Evolutionary conservation across 2,797 vertebrate genomes (phyloP), one percentile per base, ranked within the genome.

Genomic region (Pteropus rufus): DNA sequence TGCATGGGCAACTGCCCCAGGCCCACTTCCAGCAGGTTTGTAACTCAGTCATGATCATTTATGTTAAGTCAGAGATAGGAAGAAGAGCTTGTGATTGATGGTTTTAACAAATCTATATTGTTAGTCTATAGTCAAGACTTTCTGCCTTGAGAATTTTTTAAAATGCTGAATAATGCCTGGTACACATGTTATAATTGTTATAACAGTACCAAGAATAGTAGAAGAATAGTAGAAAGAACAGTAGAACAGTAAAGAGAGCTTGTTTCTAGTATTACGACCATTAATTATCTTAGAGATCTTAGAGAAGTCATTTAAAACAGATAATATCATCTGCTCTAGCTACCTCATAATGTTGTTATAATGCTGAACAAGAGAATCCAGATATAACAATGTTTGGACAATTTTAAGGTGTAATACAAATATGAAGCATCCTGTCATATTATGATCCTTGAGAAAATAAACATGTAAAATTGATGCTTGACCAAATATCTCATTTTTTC

Each of bases 31-130:
- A 62, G 87, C 15, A 76, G 6, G 73, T 96, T 86, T 94, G 90
- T 39, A 72, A 44, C 54, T 24, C 89, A 91, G 88, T 77, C 70
- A 94, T 7, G 10, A 80, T 64, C 79, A 81, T 92, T 94, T 64
- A 81, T 54, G 65, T 91, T 19, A 89, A 90, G 60, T 69, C 95
- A 91, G 89, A 86, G 56, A 94, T 44, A 31, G 46, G 31, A 31
- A 96, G 65, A 89, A 85, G 49, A 54, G 65, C 72, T 87, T 0
- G 0, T 83, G 90, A 86, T 46, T 65, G 21, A 11, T 21, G 46
- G 12, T 89, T 91, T 97, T 95, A 97, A 97, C 95, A 97, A 96
- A 94, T 91, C 84, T 70, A 18, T 73, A 54, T 29, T 83, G 75
- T 86, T 93, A 77, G 44, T 82, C 69, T 82, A 82, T 18, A 95